A percentile compares a stretch with the other conserved stretches of the same genome.
Evolutionary conservation across 1,140 invertebrate genomes (phyloP).

Genomic region (Drosophila gunungcola): DNA sequence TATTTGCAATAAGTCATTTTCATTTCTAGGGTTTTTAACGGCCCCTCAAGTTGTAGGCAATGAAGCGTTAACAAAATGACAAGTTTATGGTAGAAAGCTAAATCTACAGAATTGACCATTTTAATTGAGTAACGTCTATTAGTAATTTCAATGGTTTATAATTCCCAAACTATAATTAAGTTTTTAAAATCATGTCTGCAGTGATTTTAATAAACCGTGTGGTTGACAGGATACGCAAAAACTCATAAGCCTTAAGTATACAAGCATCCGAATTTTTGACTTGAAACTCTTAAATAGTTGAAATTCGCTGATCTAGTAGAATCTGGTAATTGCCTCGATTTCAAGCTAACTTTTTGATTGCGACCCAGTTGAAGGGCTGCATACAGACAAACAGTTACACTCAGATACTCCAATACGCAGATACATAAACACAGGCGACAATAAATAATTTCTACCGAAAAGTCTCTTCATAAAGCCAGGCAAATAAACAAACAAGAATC

Average conservation of each 20-base stretch:
- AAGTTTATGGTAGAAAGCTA: neutral
- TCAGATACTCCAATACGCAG: conserved; percentile 20
- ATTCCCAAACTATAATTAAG: no score
- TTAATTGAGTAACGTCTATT: no score
- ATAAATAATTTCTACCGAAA: conserved; percentile 72
- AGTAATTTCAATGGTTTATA: no score
- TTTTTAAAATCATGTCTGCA: no score
- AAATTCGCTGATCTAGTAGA: conserved; percentile 22
- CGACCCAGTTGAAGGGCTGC: conserved; percentile 14
- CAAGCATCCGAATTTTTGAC: neutral
- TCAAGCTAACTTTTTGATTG: conserved; percentile 23
- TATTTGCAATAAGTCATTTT: neutral
- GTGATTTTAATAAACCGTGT: no score
- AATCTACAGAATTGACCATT: neutral
- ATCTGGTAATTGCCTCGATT: conserved; percentile 19
- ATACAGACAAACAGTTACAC: neutral
- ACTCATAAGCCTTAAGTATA: neutral
- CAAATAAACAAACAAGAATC: conserved; percentile 72
- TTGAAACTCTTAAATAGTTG: neutral
- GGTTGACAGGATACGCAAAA: neutral
- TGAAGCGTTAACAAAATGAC: neutral
- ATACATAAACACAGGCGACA: conserved; percentile 32
- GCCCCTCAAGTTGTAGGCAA: neutral
- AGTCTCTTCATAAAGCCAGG: conserved; percentile 50
- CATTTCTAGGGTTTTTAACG: neutral